phyloP scores from a whole-genome alignment of 2,113 vertebrate genomes.

The Labeo rohita region DNA sequence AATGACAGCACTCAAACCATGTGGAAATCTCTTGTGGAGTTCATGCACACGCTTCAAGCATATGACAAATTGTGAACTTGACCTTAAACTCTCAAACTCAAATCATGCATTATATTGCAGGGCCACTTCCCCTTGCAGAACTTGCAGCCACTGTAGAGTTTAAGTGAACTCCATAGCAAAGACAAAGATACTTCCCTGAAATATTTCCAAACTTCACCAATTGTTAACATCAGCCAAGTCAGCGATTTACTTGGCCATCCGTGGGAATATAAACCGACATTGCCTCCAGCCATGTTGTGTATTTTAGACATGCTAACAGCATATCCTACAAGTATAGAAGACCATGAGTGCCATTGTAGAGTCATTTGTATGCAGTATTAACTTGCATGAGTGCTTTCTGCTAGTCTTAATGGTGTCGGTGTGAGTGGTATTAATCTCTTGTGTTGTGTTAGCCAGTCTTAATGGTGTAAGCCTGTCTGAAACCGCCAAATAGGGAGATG shows the following conservation, averaged over 20 bases:
- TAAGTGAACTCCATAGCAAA: background rate
- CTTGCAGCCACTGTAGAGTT: background rate
- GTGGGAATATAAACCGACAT: background rate
- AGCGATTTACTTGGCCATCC: background rate
- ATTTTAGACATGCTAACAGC: background rate
- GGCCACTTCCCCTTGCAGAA: background rate
- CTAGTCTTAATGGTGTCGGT: conserved; percentile 20
- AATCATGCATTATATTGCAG: background rate
- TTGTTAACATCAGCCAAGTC: conserved; percentile 5
- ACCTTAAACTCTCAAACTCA: background rate
- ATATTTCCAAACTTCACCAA: conserved; percentile 8
- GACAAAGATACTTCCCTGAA: background rate
- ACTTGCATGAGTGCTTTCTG: conserved; percentile 34
- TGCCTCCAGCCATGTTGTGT: background rate
- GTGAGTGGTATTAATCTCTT: conserved; percentile 22
- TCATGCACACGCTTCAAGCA: background rate
- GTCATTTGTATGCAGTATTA: conserved; percentile 30
- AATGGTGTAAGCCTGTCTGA: conserved; percentile 22
- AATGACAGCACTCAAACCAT: background rate
- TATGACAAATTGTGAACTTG: background rate
- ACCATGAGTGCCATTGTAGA: background rate
- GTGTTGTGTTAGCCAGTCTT: conserved; percentile 29
- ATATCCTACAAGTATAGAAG: conserved; percentile 7
- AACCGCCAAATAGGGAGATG: conserved; percentile 30
- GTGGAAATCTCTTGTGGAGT: background rate